Percentiles rank a stretch among this genome's conserved stretches.
Conservation (phyloP, 2,797 vertebrate genomes). For the Prunella strophiata region DNA sequence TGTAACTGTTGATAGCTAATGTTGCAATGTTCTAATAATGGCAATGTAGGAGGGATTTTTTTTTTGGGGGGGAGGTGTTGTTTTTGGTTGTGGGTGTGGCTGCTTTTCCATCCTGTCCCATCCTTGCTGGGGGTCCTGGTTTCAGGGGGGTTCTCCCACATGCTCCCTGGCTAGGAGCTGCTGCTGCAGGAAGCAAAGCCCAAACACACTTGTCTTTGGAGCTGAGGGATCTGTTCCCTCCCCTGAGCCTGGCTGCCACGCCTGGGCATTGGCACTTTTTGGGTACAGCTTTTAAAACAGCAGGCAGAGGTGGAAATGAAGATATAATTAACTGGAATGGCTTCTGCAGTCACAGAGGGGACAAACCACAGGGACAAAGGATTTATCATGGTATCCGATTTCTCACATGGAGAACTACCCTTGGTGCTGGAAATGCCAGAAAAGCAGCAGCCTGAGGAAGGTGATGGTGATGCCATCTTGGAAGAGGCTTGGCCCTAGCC, state of each 20-base stretch:
- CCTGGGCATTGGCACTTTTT: neutral
- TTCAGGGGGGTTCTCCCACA: neutral
- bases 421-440: slow-evolving; percentile 41
- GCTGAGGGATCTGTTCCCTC: neutral
- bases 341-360: slow-evolving; percentile 83
- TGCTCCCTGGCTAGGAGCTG: neutral
- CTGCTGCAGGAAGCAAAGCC: neutral
- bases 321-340: slow-evolving; percentile 85
- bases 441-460: slow-evolving; percentile 60
- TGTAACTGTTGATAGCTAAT: neutral
- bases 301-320: slow-evolving; percentile 83
- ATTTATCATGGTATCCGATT: slow-evolving; percentile 80
- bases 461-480: slow-evolving; percentile 83
- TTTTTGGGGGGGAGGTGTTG: neutral
- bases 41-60: too few relatives aligned
- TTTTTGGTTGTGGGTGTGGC: too few relatives aligned
- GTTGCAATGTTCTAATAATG: neutral
- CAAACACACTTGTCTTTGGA: neutral
- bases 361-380: slow-evolving; percentile 55
- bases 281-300: slow-evolving; percentile 78
- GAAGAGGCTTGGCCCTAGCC: slow-evolving; percentile 73
- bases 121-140: neutral
- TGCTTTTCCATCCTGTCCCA: rapidly evolving
- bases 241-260: neutral
- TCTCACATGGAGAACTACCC: slow-evolving; percentile 78